Evolutionary conservation across 2,797 vertebrate genomes (phyloP).

Genomic region (Helarctos malayanus): DNA sequence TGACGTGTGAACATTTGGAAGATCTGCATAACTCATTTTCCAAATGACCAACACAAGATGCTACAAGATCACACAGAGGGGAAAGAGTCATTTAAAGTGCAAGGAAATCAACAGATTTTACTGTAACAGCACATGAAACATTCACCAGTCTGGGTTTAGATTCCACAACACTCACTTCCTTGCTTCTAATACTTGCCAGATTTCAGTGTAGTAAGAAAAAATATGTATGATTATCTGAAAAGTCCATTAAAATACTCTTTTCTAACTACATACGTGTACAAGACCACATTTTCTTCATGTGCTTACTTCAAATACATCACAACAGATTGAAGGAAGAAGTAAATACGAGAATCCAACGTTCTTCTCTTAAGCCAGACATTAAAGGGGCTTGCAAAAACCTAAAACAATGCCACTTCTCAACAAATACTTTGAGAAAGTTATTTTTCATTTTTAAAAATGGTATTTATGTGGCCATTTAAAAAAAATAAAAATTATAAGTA

Average conservation of each 20-base stretch:
- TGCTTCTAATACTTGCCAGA: not conserved
- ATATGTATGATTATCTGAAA: not conserved
- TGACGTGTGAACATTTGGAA: not conserved
- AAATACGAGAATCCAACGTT: not conserved
- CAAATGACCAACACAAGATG: not conserved
- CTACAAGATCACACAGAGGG: not conserved
- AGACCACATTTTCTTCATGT: not conserved
- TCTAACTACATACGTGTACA: not conserved
- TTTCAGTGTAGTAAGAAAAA: not conserved
- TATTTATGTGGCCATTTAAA: not conserved
- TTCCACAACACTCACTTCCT: not conserved
- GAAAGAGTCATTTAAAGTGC: not conserved
- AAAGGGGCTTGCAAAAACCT: not conserved
- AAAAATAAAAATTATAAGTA: not conserved
- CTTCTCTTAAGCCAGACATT: not conserved
- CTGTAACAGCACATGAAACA: not conserved
- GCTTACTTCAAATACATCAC: not conserved
- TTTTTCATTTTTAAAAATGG: not conserved
- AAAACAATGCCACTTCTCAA: not conserved
- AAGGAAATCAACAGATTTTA: not conserved
- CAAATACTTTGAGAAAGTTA: not conserved
- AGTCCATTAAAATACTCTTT: not conserved
- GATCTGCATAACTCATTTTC: not conserved
- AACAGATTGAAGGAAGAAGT: not conserved
- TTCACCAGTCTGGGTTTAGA: not conserved